phyloP scores from a whole-genome alignment of 92 coral and sea anemone species.

The Actinernus sp. region DNA sequence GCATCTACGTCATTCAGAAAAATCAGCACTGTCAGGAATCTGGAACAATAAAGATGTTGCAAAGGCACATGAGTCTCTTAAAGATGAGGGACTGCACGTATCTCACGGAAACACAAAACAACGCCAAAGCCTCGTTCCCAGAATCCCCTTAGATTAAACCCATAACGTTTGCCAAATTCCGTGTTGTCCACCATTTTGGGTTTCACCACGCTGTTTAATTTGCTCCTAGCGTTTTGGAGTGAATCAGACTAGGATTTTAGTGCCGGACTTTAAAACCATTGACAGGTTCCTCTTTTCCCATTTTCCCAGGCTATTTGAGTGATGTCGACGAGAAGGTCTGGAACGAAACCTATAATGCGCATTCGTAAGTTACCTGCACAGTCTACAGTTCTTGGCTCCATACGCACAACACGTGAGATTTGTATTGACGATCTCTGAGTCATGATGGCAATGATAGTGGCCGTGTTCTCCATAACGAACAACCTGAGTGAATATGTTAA shows the following conservation, averaged over 20 bases:
- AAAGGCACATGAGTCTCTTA: no score
- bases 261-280: no score
- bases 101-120: not conserved
- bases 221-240: no score
- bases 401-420: constrained; percentile 86
- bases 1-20: constrained; percentile 87
- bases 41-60: constrained; percentile 5
- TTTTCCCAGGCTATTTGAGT: no score
- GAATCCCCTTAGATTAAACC: not conserved
- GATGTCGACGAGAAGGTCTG: no score
- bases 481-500: constrained; percentile 43
- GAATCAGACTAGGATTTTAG: no score
- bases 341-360: no score
- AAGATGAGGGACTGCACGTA: no score
- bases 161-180: no score
- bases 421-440: constrained; percentile 73
- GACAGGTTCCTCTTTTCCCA: no score
- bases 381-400: constrained; percentile 83
- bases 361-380: constrained; percentile 78
- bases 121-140: not conserved
- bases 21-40: constrained; percentile 83
- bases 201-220: no score
- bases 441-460: constrained; percentile 95
- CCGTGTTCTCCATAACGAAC: constrained; percentile 78
- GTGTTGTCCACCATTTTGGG: no score